These are phyloP conservation scores for Anseranas semipalmata DNA, from an alignment of 2,113 vertebrate genomes.

Conservation along the genomic window DNA sequence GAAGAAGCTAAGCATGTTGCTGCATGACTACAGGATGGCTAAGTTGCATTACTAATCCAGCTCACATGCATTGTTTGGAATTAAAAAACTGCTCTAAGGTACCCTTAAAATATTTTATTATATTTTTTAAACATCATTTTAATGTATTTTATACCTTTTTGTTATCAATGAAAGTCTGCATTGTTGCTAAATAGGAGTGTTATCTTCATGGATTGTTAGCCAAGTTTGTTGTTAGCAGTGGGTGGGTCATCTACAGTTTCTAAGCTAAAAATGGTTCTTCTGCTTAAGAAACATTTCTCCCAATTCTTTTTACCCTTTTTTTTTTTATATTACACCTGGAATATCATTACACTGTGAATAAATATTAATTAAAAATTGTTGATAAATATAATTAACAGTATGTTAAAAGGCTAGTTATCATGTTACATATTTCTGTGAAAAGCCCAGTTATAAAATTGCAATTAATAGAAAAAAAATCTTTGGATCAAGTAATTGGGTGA, in stretches of 20 bases:
- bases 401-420: neutral
- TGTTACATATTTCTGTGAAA: neutral
- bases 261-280: neutral
- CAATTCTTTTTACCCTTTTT: neutral
- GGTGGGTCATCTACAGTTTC: neutral
- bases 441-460: neutral
- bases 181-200: neutral
- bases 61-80: neutral
- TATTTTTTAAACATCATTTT: neutral
- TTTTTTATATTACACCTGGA: neutral
- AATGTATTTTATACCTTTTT: neutral
- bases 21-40: neutral
- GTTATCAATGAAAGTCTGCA: neutral
- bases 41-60: neutral
- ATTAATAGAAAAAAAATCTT: neutral
- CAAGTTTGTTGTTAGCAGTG: neutral
- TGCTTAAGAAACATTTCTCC: neutral
- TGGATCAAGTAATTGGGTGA: neutral
- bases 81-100: neutral
- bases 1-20: neutral
- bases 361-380: neutral
- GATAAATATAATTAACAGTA: neutral
- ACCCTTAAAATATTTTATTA: neutral
- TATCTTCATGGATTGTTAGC: neutral
- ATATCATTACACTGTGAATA: neutral